A percentile compares a stretch with the other conserved stretches of the same genome.
phyloP scores from a whole-genome alignment of 2,113 vertebrate species.

The Lipotes vexillifer region DNA sequence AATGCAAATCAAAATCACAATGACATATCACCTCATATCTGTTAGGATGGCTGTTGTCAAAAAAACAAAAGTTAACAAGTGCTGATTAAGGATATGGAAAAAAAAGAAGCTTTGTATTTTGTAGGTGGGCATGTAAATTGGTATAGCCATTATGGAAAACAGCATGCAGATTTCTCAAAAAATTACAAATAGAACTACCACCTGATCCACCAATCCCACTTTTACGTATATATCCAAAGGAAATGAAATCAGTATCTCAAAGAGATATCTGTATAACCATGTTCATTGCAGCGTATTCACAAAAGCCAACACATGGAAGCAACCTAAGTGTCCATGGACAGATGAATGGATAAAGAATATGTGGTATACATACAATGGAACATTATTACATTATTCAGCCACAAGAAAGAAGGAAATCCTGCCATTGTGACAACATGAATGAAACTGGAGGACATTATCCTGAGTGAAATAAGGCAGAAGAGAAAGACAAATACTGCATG shows the following conservation, averaged over 20 bases:
- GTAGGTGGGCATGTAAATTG: not conserved
- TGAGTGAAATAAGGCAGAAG: not conserved
- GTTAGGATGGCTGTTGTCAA: not conserved
- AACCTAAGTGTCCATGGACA: not conserved
- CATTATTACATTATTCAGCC: not conserved
- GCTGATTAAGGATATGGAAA: not conserved
- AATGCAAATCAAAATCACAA: not conserved
- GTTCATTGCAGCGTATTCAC: not conserved
- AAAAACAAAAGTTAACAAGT: not conserved
- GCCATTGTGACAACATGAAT: not conserved
- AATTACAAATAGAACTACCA: not conserved
- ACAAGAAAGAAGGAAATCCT: not conserved
- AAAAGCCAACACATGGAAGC: not conserved
- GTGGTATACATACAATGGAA: not conserved
- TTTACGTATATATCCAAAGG: not conserved
- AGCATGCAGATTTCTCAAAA: not conserved
- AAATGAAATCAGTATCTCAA: not conserved
- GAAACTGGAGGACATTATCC: not conserved
- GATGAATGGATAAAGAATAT: not conserved
- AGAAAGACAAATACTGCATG: not conserved
- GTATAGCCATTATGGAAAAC: not conserved
- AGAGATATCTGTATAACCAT: not conserved
- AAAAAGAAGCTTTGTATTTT: not conserved
- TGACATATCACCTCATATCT: not conserved
- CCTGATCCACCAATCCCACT: not conserved